Evolutionary conservation across 1,140 invertebrate genomes (phyloP), one percentile per base, ranked within the genome.

Genomic region (Drosophila dunni): DNA sequence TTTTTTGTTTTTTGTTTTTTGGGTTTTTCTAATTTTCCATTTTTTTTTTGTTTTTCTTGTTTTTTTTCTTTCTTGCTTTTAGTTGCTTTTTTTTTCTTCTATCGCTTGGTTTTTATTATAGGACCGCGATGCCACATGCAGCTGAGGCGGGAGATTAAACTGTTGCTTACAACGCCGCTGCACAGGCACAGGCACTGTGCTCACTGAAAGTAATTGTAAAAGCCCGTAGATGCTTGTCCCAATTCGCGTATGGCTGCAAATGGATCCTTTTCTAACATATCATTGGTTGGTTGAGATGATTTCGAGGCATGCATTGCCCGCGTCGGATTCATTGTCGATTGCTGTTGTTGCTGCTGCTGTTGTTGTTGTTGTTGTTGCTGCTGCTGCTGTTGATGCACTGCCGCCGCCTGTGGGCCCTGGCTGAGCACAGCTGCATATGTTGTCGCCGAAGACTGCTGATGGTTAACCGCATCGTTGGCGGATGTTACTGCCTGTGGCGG

Each of bases 391-490:
- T 56, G 78, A 20, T 78, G 70, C 33, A 46, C 13, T 13, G 62
- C 46, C 24, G 64, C 51, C 24, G 81, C 81, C 69, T 80, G 86
- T 8, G 80, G 90, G 17, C 92, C 93, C 65, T 93, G 92, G 57
- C 92, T 92, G 13, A 93, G 75, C 34, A 93, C 93, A 44, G 93
- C 93, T 5, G 93, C 93, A 73, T 93, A 93, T 0, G 93, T 93
- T 24, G 93, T 92, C 24, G 78, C 77, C 15, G 75, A 75, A 53
- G 77, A 86, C 67, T 69, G 85, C 68, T 54, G 76, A 33, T 79
- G 82, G 38, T 81, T 82, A 53, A 61, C 62, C 13, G 57, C 50
- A 50, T 60, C 66, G 0, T 50, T 53, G n/a, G 69, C 61, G 4
- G 62, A 38, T 8, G 80, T 72, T 0, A 64, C 33, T 6, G 54